phyloP scores from a whole-genome alignment of 2,113 vertebrate species.

The Notothenia coriiceps region DNA sequence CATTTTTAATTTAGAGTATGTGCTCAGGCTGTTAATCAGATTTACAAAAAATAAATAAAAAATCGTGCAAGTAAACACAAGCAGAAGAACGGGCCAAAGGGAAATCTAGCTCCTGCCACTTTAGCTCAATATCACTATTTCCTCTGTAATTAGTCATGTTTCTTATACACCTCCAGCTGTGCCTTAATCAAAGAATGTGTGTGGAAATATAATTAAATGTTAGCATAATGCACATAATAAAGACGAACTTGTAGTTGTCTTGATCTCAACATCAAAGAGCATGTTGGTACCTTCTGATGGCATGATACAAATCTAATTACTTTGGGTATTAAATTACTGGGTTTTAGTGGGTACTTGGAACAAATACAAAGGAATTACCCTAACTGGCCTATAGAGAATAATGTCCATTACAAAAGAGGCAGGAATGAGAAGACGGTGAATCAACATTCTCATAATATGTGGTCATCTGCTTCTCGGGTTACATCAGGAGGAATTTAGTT shows the following conservation, averaged over 20 bases:
- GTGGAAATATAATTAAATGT: conserved; percentile 82
- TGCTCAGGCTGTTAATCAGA: conserved; percentile 36
- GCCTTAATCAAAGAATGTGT: conserved; percentile 77
- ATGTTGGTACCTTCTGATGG: conserved; percentile 66
- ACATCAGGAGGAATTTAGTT: conserved; percentile 36
- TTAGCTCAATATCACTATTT: conserved; percentile 53
- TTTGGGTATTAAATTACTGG: conserved; percentile 72
- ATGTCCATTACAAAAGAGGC: conserved; percentile 25
- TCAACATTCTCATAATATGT: conserved; percentile 39
- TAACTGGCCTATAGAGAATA: conserved; percentile 29
- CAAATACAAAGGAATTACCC: conserved; percentile 60
- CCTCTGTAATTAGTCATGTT: conserved; percentile 74
- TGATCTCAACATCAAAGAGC: conserved; percentile 79
- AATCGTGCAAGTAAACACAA: conserved; percentile 46
- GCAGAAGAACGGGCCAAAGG: conserved; percentile 50
- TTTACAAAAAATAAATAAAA: conserved; percentile 13
- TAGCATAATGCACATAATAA: conserved; percentile 78
- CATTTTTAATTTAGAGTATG: conserved; percentile 13
- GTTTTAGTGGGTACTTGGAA: conserved; percentile 71
- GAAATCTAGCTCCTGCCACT: conserved; percentile 56
- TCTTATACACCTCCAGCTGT: conserved; percentile 76
- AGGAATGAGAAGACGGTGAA: conserved; percentile 31
- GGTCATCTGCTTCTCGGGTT: conserved; percentile 12
- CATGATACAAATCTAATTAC: conserved; percentile 78
- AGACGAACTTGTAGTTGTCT: conserved; percentile 71